Conservation (phyloP, 23 tunicate genomes). For the Botrylloides violaceus region DNA sequence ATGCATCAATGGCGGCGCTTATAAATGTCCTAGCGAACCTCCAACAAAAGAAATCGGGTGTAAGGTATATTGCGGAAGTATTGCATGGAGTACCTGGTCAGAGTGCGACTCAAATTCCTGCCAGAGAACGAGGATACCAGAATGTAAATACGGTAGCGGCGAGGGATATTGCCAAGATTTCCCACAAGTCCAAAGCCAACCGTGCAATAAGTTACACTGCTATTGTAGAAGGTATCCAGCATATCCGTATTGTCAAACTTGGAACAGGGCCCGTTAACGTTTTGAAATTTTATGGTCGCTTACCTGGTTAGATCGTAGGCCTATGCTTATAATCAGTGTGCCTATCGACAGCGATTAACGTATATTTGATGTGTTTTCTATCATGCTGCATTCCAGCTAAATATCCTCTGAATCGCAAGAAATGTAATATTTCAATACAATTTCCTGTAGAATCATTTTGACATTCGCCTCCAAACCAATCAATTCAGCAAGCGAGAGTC, state of each 20-base stretch:
- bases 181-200: neutral
- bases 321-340: no score
- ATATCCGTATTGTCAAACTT: neutral
- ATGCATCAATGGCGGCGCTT: constrained; percentile 39
- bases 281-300: no score
- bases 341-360: no score
- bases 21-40: neutral
- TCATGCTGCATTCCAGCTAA: no score
- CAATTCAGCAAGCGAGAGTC: no score
- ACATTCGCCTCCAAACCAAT: no score
- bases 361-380: no score
- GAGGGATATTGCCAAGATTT: constrained; percentile 5
- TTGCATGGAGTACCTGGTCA: constrained; percentile 6
- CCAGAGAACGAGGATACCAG: neutral
- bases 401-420: no score
- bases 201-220: neutral
- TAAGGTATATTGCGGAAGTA: neutral
- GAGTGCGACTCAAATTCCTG: neutral
- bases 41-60: constrained; percentile 27
- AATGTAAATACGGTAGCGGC: neutral
- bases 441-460: no score
- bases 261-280: neutral
- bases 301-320: no score
- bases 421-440: no score
- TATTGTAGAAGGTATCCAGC: constrained; percentile 12